Evolutionary conservation across 2,888 invertebrate species (phyloP).

Genomic region (Venustoraphidia nigricollis): DNA sequence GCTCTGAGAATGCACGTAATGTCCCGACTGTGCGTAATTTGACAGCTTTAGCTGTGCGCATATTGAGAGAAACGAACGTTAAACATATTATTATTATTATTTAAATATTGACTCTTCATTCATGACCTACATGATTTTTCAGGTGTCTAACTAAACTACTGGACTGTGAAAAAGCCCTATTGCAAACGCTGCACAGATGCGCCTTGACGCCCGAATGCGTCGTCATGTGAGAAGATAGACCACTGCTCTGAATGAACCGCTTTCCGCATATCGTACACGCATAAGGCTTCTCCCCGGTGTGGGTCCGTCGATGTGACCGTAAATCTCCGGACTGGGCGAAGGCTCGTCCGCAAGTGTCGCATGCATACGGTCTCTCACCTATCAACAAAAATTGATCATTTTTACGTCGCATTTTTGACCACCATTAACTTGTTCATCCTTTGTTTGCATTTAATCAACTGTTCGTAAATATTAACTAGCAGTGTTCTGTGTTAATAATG

Average conservation of each 20-base stretch:
- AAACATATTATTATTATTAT: not conserved
- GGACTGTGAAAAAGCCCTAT: constrained; percentile 9
- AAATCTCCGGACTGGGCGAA: constrained; percentile 16
- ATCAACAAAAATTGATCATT: not conserved
- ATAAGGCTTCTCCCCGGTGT: constrained; percentile 13
- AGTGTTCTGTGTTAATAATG: too few species aligned
- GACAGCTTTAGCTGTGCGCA: not conserved
- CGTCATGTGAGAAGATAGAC: constrained; percentile 15
- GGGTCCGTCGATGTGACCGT: constrained; percentile 12
- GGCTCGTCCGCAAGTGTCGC: constrained; percentile 12
- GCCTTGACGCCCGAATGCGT: constrained; percentile 13
- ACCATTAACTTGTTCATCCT: too few species aligned
- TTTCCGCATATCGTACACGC: constrained; percentile 14
- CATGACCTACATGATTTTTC: constrained; percentile 5
- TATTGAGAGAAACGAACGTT: not conserved
- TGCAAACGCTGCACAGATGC: constrained; percentile 9
- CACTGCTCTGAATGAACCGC: constrained; percentile 14
- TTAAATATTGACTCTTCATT: not conserved
- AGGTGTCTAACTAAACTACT: constrained; percentile 10
- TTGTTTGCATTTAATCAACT: too few species aligned
- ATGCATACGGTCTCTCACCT: constrained; percentile 16
- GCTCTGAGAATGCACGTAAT: too few species aligned
- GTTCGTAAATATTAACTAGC: too few species aligned
- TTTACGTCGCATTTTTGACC: too few species aligned
- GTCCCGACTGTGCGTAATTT: too few species aligned